Base-by-base conservation (phyloP, 1,140 invertebrate species). In the Brachionus sp. region DNA sequence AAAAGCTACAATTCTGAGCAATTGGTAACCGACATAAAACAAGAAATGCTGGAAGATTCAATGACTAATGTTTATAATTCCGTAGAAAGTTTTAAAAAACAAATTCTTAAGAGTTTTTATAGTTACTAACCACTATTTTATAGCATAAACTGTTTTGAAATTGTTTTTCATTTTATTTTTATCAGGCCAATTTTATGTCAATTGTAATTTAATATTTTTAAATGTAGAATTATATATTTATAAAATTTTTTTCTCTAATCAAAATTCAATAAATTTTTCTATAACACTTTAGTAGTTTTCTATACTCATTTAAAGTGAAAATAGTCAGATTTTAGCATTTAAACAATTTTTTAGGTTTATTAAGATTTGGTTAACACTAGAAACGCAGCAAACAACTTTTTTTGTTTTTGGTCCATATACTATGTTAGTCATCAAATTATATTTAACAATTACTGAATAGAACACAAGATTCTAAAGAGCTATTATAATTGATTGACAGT, bases 31-130 rank as follows among this genome's bases (percentile, higher is more conserved):
- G 50, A 25, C 13, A 13, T 44, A 19, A 16, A 80, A 10, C 23
- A 10, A 16, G 10, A 80, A 44, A 10, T 57, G 10, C 10, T 80
- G 3, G 7, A 62, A 10, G 77, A 80, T 12, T 80, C 77, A 42
- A 39, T 80, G 35, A 44, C 9, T 12, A 80, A 44, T 66, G 77
- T 80, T 2, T 80, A 42, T 13, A 23, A 42, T 33, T 80, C 77
- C 25, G 50, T 50, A 57, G 37, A 66, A 42, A 57, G 57, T 25
- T 80, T 80, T 80, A 80, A 80, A 3, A 50, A 80, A 39, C 33
- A 62, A 62, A 25, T 80, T 64, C 23, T 80, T 12, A 80, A 80
- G 57, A 37, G 57, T 62, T 57, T 75, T 46, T 75, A 75, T 75
- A 75, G 19, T 75, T 46, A 19, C 16, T 57, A 57, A 19, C 19